Evolutionary conservation across 2,888 invertebrate genomes (phyloP).

Genomic region (Therioaphis trifolii): DNA sequence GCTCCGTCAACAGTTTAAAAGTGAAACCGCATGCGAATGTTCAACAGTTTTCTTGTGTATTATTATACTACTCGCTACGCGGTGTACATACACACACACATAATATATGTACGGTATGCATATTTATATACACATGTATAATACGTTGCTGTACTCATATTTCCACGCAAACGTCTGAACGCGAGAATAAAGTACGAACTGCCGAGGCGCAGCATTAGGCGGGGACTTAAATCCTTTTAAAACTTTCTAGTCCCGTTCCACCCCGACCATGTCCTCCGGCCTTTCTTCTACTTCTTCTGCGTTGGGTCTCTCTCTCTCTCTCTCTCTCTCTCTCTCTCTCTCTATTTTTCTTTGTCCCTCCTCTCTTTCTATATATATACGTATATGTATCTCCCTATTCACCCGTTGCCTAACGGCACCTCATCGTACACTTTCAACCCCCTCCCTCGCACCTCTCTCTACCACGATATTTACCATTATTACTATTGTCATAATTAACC

Average conservation of each 20-base stretch:
- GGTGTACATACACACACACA: not conserved
- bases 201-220: not conserved
- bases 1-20: slow-evolving; percentile 51
- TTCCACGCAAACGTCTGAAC: not conserved
- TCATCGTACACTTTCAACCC: too few species aligned
- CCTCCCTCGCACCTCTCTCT: slow-evolving; percentile 17
- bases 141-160: not conserved
- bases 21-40: slow-evolving; percentile 33
- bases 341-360: too few species aligned
- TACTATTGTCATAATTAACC: slow-evolving; percentile 55
- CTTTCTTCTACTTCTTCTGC: slow-evolving; percentile 30
- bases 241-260: slow-evolving; percentile 63
- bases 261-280: slow-evolving; percentile 30
- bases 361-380: too few species aligned
- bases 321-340: not conserved
- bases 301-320: slow-evolving; percentile 9
- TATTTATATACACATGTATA: not conserved
- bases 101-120: not conserved
- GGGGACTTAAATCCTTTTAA: slow-evolving; percentile 64
- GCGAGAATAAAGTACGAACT: not conserved
- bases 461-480: slow-evolving; percentile 48
- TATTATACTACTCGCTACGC: not conserved
- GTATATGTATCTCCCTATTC: too few species aligned
- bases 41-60: slow-evolving; percentile 48
- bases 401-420: too few species aligned